These are phyloP conservation scores for Ostrea denselamellosa DNA, from an alignment of 1,140 invertebrate genomes.

Conservation along the genomic window DNA sequence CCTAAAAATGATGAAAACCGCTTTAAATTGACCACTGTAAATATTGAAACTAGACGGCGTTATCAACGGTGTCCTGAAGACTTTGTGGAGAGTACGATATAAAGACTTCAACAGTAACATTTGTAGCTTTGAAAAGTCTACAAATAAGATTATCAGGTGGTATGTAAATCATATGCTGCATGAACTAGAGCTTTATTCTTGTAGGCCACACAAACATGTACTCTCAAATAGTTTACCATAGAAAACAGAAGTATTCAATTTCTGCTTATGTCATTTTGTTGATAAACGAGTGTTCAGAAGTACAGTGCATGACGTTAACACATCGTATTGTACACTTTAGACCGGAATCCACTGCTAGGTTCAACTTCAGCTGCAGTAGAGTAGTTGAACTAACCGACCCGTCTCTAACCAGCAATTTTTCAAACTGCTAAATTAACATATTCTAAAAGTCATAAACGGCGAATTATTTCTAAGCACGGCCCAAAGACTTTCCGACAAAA, in stretches of 20 bases:
- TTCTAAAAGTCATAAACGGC: neutral
- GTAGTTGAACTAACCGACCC: neutral
- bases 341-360: no score
- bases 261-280: neutral
- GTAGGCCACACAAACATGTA: neutral
- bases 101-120: neutral
- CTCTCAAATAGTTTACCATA: neutral
- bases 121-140: neutral
- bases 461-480: neutral
- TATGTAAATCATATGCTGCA: neutral
- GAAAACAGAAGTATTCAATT: neutral
- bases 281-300: neutral
- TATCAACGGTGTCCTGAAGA: neutral
- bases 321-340: no score
- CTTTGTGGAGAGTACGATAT: neutral
- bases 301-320: no score
- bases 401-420: neutral
- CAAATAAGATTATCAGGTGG: neutral
- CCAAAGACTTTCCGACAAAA: neutral
- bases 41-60: neutral
- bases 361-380: neutral
- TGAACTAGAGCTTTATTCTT: neutral
- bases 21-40: slow-evolving; percentile 16
- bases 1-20: neutral
- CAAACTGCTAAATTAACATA: neutral